Evolutionary conservation across 2,113 vertebrate species (phyloP).

Genomic region (Perognathus longimembris): DNA sequence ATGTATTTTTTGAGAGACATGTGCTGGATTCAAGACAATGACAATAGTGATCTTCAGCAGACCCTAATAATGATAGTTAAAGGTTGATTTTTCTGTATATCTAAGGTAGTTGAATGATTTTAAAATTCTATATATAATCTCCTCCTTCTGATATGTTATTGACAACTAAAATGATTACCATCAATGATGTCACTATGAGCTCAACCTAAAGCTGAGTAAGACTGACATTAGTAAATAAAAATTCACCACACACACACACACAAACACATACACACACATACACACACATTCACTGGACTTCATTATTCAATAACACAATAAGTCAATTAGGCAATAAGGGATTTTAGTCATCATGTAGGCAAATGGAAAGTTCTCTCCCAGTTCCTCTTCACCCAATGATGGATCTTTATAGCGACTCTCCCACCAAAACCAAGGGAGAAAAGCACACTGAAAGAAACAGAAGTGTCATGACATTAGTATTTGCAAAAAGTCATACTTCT

Average conservation of each 20-base stretch:
- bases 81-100: slow-evolving; percentile 3
- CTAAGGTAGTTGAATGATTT: background rate
- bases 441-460: background rate
- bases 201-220: background rate
- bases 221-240: background rate
- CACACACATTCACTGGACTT: background rate
- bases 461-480: background rate
- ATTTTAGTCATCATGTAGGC: background rate
- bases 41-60: background rate
- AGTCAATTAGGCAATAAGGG: background rate
- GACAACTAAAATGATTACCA: background rate
- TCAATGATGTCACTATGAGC: background rate
- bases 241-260: background rate
- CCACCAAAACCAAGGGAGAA: background rate
- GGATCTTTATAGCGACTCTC: background rate
- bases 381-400: background rate
- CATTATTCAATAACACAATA: too few relatives aligned
- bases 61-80: background rate
- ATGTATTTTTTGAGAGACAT: slow-evolving; percentile 5
- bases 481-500: background rate
- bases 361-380: background rate
- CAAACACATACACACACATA: background rate
- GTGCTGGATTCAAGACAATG: background rate
- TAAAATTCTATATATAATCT: background rate
- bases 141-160: background rate